phyloP scores from a whole-genome alignment of 1,140 invertebrate species.

The Lordiphosa clarofinis region DNA sequence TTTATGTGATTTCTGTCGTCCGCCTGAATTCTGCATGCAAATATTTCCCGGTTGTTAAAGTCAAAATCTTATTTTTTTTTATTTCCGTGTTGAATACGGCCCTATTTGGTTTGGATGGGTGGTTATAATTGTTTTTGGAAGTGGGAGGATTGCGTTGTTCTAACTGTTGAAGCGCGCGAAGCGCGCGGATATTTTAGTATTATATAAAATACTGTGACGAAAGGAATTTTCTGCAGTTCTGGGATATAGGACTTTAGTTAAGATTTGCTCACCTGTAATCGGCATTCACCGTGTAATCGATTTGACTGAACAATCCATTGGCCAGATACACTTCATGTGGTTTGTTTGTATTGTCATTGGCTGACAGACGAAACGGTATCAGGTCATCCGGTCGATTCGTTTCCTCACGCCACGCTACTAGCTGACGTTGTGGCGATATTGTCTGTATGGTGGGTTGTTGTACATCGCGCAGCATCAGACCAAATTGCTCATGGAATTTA shows the following conservation, averaged over 20 bases:
- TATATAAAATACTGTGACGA: too few species aligned
- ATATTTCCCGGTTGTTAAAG: too few species aligned
- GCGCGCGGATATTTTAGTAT: too few species aligned
- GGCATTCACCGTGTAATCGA: constrained; percentile 81
- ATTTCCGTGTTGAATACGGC: too few species aligned
- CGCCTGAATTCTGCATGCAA: too few species aligned
- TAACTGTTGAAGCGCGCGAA: too few species aligned
- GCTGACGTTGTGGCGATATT: constrained; percentile 21
- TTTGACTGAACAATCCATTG: constrained; percentile 82
- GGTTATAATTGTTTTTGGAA: too few species aligned
- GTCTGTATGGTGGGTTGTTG: constrained; percentile 32
- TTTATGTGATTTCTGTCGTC: too few species aligned
- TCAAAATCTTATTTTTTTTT: too few species aligned
- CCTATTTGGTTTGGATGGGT: too few species aligned
- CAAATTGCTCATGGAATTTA: constrained; percentile 60
- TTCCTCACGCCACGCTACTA: constrained; percentile 41
- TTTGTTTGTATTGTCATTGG: constrained; percentile 29
- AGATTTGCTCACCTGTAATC: constrained; percentile 79
- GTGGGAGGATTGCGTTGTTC: too few species aligned
- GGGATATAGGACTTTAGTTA: background rate
- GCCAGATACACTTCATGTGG: constrained; percentile 79
- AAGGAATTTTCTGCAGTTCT: too few species aligned
- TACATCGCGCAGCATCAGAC: constrained; percentile 53
- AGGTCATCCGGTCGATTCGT: background rate
- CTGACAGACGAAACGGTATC: background rate